Evolutionary conservation across 2,113 vertebrate genomes (phyloP).

Genomic region (Pipra filicauda): DNA sequence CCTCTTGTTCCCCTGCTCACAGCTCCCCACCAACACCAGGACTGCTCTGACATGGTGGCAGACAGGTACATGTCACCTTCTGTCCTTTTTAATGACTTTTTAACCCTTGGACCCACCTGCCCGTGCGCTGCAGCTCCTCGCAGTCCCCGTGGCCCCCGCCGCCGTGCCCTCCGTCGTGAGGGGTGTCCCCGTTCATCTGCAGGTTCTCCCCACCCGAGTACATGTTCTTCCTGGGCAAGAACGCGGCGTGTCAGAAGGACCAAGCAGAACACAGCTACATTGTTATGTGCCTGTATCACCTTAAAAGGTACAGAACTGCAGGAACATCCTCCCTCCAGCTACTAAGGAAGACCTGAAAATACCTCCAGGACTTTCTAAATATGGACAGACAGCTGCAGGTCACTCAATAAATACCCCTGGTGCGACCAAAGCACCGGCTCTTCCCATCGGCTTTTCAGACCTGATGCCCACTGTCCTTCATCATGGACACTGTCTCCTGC

Average conservation of each 20-base stretch:
- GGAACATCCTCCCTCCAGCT: not conserved
- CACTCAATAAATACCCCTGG: not conserved
- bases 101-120: conserved; percentile 74
- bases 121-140: conserved; percentile 89
- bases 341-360: not conserved
- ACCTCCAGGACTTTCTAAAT: not conserved
- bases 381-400: not conserved
- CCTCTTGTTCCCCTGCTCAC: not conserved
- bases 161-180: conserved; percentile 84
- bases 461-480: fast-evolving
- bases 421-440: fast-evolving
- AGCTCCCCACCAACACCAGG: not conserved
- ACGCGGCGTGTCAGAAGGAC: fast-evolving
- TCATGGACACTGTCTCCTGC: not conserved
- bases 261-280: not conserved
- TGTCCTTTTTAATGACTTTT: not conserved
- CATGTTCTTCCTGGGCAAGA: conserved; percentile 88
- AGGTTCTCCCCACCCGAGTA: conserved; percentile 87
- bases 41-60: not conserved
- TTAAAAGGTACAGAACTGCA: not conserved
- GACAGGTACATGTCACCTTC: fast-evolving
- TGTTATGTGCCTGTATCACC: no score
- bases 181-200: conserved; percentile 94
- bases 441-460: not conserved
- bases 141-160: conserved; percentile 86